phyloP scores from a whole-genome alignment of 1,140 invertebrate genomes.

The Sinonovacula constricta region DNA sequence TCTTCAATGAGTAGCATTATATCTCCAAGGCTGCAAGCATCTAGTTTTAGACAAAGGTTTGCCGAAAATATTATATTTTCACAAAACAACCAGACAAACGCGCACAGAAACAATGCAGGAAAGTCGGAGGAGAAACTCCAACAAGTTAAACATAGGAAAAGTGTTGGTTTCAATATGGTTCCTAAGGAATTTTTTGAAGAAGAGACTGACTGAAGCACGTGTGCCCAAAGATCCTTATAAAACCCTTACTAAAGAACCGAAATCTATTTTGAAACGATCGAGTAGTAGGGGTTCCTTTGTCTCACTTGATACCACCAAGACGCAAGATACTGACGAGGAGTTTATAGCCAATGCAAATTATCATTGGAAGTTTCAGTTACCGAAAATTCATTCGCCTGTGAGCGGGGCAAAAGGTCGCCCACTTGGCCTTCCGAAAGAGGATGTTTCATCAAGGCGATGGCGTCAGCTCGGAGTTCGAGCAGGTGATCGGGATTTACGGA shows the following conservation, averaged over 20 bases:
- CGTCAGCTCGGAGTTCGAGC: conserved; percentile 41
- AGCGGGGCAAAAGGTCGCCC: background rate
- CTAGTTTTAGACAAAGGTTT: too few species aligned
- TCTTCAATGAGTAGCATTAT: conserved; percentile 7
- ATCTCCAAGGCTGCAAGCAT: background rate
- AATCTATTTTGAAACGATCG: conserved; percentile 43
- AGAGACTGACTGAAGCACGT: background rate
- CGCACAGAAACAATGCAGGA: background rate
- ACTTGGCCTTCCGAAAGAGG: conserved; percentile 12
- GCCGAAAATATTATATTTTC: too few species aligned
- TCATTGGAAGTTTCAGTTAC: conserved; percentile 39
- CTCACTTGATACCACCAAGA: background rate
- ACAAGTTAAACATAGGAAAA: conserved; percentile 21
- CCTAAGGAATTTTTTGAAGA: conserved; percentile 22
- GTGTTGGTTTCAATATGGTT: conserved; percentile 27
- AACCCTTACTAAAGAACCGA: conserved; percentile 20
- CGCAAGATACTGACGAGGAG: conserved; percentile 4
- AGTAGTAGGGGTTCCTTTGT: background rate
- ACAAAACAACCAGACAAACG: background rate
- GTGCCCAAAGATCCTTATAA: background rate
- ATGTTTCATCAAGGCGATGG: conserved; percentile 35
- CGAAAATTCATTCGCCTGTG: conserved; percentile 23
- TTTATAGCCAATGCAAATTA: conserved; percentile 29
- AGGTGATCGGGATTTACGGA: conserved; percentile 40
- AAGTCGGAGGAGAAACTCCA: background rate